Conservation (phyloP, 2,888 invertebrate species). For the Mongoloraphidia duomilia region DNA sequence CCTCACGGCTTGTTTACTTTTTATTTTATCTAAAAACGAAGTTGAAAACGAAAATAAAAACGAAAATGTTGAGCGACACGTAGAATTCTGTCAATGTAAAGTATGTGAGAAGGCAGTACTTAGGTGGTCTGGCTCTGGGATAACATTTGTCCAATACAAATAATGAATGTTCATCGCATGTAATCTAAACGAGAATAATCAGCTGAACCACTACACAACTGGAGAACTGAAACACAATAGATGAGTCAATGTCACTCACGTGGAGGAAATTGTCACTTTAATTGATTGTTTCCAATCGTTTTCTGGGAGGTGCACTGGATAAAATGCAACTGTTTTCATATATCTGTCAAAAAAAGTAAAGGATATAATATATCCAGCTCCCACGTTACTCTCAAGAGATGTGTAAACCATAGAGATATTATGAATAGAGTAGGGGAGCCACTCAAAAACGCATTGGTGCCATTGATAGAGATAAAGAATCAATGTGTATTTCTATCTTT, state of each 20-base stretch:
- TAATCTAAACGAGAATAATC: background rate
- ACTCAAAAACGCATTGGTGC: too few relatives aligned
- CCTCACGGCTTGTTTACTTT: too few relatives aligned
- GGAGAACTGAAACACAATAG: background rate
- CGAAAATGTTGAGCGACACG: background rate
- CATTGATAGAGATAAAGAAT: too few relatives aligned
- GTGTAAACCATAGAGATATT: too few relatives aligned
- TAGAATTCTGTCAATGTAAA: conserved; percentile 2
- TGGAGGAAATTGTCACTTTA: background rate
- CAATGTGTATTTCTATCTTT: too few relatives aligned
- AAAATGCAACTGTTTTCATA: too few relatives aligned
- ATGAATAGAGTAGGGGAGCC: too few relatives aligned
- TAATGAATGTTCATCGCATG: background rate
- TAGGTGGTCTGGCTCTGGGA: conserved; percentile 1
- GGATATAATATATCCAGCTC: too few relatives aligned
- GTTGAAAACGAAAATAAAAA: background rate
- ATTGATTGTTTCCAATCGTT: background rate
- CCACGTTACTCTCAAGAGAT: too few relatives aligned
- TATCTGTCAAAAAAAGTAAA: too few relatives aligned
- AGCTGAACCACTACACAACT: background rate
- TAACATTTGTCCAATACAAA: background rate
- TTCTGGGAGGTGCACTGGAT: background rate
- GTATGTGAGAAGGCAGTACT: conserved; percentile 2
- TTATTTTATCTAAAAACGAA: too few relatives aligned
- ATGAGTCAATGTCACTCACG: conserved; percentile 4